Evolutionary conservation across 2,113 vertebrate species (phyloP), one percentile per base, ranked within the genome.

Genomic region (Solenodon paradoxus): DNA sequence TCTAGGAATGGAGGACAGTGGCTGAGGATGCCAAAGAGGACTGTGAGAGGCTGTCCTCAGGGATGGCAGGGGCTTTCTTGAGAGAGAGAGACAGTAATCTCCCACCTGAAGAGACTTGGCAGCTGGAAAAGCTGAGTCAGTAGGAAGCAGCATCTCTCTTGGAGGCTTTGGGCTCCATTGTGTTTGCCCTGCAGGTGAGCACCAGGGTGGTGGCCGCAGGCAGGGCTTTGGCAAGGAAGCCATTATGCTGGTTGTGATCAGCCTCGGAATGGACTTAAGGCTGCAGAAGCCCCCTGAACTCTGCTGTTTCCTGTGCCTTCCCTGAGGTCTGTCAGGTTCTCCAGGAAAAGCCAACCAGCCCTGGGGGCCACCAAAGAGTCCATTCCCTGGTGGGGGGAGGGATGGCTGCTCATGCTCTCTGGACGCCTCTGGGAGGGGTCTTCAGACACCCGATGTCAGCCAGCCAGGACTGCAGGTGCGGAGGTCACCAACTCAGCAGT

Each of bases 1-100:
- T 28, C 78, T 95, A 22, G 35, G 96, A 96, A 66, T 28, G 17
- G 64, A 97, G 90, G 97, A 92, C 7, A 19, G 42, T 80, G 68
- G 66, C 90, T 97, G 53, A 88, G 71, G 26, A n/a, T 0, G 2
- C 45, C 89, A 69, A 81, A n/a, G 84, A 81, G 82, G 26, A 64
- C 75, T 49, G 9, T 40, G 92, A 92, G 86, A 85, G 61, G 79
- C 77, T 88, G 72, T 84, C 92, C 85, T 71, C 61, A 0, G 35
- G 85, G 74, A 81, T 74, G 69, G 68, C 16, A 1, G 32, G 57
- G 22, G 42, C 17, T 49, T 38, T 78, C 61, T 42, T 49, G 8
- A 4, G 0, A 59, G 77, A 47, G 22, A 42, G 88, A 81, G 85
- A n/a, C 79, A 95, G 79, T n/a, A 66, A 6, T 38, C 51, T 83